These are phyloP conservation scores for Acridotheres tristis DNA, from an alignment of 2,797 vertebrate genomes.

Conservation along the genomic window DNA sequence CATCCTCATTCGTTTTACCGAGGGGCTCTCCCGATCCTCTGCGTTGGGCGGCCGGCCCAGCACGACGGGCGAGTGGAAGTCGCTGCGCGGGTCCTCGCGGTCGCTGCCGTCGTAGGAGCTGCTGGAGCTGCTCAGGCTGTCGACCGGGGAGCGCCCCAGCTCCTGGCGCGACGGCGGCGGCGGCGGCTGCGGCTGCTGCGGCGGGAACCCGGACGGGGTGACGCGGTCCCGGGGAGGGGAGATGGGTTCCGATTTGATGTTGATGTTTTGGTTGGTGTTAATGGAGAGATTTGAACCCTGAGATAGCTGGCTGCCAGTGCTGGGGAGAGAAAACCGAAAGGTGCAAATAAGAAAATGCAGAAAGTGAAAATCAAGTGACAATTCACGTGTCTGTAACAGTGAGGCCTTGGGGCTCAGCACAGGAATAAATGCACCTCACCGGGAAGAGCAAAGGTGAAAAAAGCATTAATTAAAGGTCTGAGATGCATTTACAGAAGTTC, in stretches of 20 bases:
- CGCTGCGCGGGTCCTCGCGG: constrained; percentile 90
- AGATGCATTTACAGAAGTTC: neutral
- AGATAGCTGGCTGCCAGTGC: constrained; percentile 94
- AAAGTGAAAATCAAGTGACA: neutral
- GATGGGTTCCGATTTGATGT: constrained; percentile 98
- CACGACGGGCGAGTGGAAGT: constrained; percentile 92
- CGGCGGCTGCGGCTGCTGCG: constrained; percentile 75
- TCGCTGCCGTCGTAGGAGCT: constrained; percentile 98
- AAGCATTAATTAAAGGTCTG: neutral
- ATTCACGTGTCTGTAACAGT: accelerated
- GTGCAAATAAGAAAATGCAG: neutral
- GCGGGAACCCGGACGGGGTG: constrained; percentile 88
- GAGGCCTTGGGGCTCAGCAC: neutral
- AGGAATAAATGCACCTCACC: neutral
- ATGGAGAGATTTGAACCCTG: constrained; percentile 96
- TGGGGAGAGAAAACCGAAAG: constrained; percentile 64
- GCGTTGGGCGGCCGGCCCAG: constrained; percentile 86
- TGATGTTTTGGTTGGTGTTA: constrained; percentile 95
- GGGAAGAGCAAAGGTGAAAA: neutral
- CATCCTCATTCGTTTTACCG: constrained; percentile 98
- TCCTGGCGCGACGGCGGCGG: constrained; percentile 86
- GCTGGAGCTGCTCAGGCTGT: constrained; percentile 99
- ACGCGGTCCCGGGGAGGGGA: constrained; percentile 95
- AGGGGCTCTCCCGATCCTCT: constrained; percentile 92
- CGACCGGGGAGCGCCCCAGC: constrained; percentile 93